Evolutionary conservation across 2,888 invertebrate genomes (phyloP).

Genomic region (Ernsta delagoae): DNA sequence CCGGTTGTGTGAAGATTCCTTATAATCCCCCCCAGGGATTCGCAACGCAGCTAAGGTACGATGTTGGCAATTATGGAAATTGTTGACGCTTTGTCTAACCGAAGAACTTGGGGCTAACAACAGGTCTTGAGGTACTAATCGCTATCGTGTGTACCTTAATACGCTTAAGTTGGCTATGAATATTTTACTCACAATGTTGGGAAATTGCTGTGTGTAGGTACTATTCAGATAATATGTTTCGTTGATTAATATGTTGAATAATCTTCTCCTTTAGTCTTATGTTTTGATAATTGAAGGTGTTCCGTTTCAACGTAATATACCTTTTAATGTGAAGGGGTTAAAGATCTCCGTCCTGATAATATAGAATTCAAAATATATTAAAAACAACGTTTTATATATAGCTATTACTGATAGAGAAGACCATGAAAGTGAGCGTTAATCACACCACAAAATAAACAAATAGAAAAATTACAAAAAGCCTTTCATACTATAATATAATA

Average conservation of each 20-base stretch:
- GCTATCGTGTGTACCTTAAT: conserved; percentile 15
- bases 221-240: background rate
- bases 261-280: conserved; percentile 5
- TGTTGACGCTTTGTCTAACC: conserved; percentile 40
- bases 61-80: conserved; percentile 45
- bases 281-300: background rate
- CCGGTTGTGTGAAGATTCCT: conserved; percentile 46
- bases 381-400: too few relatives aligned
- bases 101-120: conserved; percentile 32
- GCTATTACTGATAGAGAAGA: too few relatives aligned
- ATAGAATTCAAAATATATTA: too few relatives aligned
- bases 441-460: too few relatives aligned
- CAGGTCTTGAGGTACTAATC: conserved; percentile 31
- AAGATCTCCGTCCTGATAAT: too few relatives aligned
- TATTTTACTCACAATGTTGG: conserved; percentile 6
- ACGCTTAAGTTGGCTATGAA: conserved; percentile 9
- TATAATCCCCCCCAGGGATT: conserved; percentile 44
- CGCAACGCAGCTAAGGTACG: conserved; percentile 37
- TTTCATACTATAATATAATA: too few relatives aligned
- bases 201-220: conserved; percentile 6
- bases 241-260: conserved; percentile 11
- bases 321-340: background rate
- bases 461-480: too few relatives aligned
- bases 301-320: background rate
- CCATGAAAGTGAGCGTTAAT: too few relatives aligned